Evolutionary conservation across 2,888 invertebrate species (phyloP), one percentile per base, ranked within the genome.

Genomic region (Biston betularia): DNA sequence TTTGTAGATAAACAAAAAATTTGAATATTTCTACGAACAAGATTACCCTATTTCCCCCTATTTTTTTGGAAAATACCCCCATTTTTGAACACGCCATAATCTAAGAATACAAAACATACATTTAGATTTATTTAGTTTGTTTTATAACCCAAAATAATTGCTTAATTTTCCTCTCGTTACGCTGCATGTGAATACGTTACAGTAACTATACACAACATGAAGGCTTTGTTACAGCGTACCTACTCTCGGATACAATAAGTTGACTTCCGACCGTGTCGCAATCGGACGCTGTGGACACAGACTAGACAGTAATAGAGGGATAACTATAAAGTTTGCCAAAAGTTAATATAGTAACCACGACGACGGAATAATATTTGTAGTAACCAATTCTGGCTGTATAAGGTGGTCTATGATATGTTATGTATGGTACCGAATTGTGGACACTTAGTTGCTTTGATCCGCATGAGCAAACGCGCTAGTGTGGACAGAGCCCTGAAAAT

Each of bases 231-330:
- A 59, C 53, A 53, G n/a, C 12, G 57, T 63, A 63, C 57, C 45
- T 38, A 48, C 68, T 72, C 71, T 75, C 75, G 76, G 84, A 82
- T 85, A 84, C 84, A 87, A 82, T 79, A 77, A 78, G 78, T 77
- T 75, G 75, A 83, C 84, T 86, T 87, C 86, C 86, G 82, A 84
- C 72, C 75, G 73, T 87, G 83, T 79, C 82, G 86, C 82, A 87
- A 86, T 75, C 73, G 75, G 65, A 58, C 69, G 38, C 60, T 42
- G 55, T 46, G 49, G 46, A 12, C 49, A 15, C 48, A 58, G 42
- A 49, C 9, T 24, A 48, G 10, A 15, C 6, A 57, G 8, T 10
- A 6, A 58, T 42, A 58, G 49, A 58, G 12, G n/a, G 34, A 34
- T 12, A 34, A 50, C 33, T 15, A 24, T 24, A 24, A 24, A 24